These are phyloP conservation scores for Pseudomyrmex flavicornis DNA, from an alignment of 1,140 invertebrate genomes.

Conservation along the genomic window DNA sequence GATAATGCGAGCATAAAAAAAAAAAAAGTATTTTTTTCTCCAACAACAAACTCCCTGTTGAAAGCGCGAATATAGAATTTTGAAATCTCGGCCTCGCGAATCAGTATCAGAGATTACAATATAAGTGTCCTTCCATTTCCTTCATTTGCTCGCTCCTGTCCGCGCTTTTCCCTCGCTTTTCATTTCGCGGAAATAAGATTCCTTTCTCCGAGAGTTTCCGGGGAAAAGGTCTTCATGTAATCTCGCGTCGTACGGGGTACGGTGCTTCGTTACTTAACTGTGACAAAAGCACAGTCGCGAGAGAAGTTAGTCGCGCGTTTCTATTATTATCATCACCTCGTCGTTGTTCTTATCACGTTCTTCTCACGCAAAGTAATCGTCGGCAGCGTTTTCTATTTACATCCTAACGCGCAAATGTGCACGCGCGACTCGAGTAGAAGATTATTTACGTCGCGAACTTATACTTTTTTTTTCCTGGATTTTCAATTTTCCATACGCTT, in stretches of 20 bases:
- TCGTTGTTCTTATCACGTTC: background rate
- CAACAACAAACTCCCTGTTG: background rate
- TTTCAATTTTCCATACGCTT: constrained; percentile 30
- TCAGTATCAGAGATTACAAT: constrained; percentile 2
- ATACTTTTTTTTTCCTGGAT: background rate
- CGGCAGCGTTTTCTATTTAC: background rate
- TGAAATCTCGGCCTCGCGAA: constrained; percentile 4
- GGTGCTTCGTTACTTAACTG: constrained; percentile 7
- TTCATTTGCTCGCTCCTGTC: background rate
- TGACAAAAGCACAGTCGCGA: constrained; percentile 2
- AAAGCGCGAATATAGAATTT: constrained; percentile 21
- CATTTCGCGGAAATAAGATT: background rate
- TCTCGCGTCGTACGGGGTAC: background rate
- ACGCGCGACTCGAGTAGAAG: background rate
- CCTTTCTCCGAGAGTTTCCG: background rate
- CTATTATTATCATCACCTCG: background rate
- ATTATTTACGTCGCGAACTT: background rate
- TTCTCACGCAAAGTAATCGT: background rate
- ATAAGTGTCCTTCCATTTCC: constrained; percentile 7
- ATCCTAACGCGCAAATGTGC: background rate
- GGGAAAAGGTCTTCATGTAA: constrained; percentile 4
- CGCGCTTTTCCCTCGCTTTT: background rate
- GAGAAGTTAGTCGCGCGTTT: background rate
- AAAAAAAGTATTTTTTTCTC: too few species aligned
- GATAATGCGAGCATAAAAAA: too few species aligned